Evolutionary conservation across 2,888 invertebrate genomes (phyloP), one percentile per base, ranked within the genome.

Genomic region (Cataglyphis albicans): DNA sequence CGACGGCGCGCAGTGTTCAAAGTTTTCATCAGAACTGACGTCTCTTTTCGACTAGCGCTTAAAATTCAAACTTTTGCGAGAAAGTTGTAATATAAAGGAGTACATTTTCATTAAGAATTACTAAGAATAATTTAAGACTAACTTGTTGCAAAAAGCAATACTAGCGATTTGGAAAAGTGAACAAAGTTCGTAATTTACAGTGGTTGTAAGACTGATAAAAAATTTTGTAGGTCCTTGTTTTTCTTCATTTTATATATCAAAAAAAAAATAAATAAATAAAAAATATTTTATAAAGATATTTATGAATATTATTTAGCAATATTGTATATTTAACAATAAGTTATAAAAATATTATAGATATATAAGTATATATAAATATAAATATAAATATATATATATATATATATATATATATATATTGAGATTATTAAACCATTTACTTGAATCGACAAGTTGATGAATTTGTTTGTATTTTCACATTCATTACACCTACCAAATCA

Each of bases 21-120:
- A 70, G 72, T 72, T 72, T 80, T 15, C 59, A 21, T 38, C 41
- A 12, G 2, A 80, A 72, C 32, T 35, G 78, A 70, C 72, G 59
- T 78, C 15, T 18, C 41, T 74, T 29, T 18, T 67, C 25, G 67
- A 38, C 68, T 38, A 38, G 25, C 25, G 52, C 67, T 41, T 78
- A 78, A 78, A 78, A 78, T 59, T 59, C 32, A 32, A 59, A 70
- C 44, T 80, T 44, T 1, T n/a, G 3, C 32, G 1, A 18, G 21
- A 80, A 80, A 59, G 44, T 72, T 72, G 21, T 44, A 41, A 52
- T 44, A 9, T 80, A 70, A 80, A 72, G 48, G 70, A 48, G 44
- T 72, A 32, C n/a, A 44, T 21, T 78, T n/a, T 2, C 32, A 52
- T 52, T n/a, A 7, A 70, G 67, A 67, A 67, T 67, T 38, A 32